phyloP scores from a whole-genome alignment of 1,140 invertebrate genomes.

The Papilio polytes region DNA sequence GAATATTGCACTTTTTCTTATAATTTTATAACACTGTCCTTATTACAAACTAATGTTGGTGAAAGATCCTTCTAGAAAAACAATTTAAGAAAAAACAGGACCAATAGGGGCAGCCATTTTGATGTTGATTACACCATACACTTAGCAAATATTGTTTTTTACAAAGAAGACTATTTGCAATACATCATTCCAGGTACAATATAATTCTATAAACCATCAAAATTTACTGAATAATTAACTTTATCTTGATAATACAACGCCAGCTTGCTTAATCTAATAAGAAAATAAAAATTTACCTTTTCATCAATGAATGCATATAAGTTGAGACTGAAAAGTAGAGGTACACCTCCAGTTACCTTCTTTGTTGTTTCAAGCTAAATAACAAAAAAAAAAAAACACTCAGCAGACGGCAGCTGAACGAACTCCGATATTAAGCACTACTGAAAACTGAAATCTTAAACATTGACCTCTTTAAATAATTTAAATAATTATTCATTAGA shows the following conservation, averaged over 20 bases:
- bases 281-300: neutral
- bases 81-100: neutral
- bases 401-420: neutral
- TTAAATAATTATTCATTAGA: conserved; percentile 2
- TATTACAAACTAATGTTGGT: neutral
- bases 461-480: neutral
- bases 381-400: neutral
- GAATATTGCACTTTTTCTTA: neutral
- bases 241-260: neutral
- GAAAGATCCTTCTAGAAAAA: no score
- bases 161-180: neutral
- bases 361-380: neutral
- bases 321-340: conserved; percentile 8
- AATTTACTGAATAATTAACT: neutral
- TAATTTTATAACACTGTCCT: neutral
- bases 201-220: neutral
- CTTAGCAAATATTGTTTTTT: neutral
- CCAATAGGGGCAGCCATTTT: neutral
- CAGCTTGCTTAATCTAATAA: conserved; percentile 2
- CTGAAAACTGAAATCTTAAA: conserved; percentile 1
- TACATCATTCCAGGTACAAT: no score
- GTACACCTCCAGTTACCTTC: neutral
- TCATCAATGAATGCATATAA: neutral
- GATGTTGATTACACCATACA: neutral
- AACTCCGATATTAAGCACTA: neutral